Base-by-base conservation (phyloP, 2,888 invertebrate species). In the Apodemia duryi region DNA sequence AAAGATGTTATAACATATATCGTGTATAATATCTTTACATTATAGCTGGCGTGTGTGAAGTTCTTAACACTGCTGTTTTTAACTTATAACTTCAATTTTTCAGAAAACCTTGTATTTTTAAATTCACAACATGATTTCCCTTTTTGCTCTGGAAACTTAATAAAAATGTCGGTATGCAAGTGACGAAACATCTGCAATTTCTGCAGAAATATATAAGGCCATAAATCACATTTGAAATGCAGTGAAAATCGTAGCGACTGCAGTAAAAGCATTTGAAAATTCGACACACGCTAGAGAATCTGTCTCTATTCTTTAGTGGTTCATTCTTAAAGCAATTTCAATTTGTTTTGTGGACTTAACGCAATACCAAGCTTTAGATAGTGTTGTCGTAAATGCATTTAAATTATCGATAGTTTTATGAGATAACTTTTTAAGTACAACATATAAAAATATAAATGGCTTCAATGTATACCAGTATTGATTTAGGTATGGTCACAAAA, bases 181-280 rank as follows among this genome's bases (percentile, higher is more conserved):
- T 81, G 82, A 82, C 76, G 75, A 78, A 80, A 83, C 80, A 80
- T 81, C 77, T 83, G 83, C 81, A 83, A 82, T 82, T 80, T 81
- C 78, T 79, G 77, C 78, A 72, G 73, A 76, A 80, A 81, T 81
- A 78, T 81, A 77, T 75, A 76, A 73, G 76, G 75, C 77, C 77
- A 82, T 84, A 84, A 86, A 88, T 86, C 85, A 84, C 77, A 78
- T 79, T 81, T 77, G 77, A 82, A 84, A 84, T 83, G 84, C 84
- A 84, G 78, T 80, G 74, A 74, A 77, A 75, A 73, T 72, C 72
- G 72, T 67, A 71, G 73, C 72, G 71, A 71, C 71, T 72, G 74
- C 74, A 73, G 72, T 61, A 72, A 73, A 73, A 73, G 75, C 77
- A 79, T 74, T 81, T 75, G 78, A 78, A 84, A 81, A 85, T 85